Evolutionary conservation across 2,797 vertebrate species (phyloP).

Genomic region (Ataeniobius toweri): DNA sequence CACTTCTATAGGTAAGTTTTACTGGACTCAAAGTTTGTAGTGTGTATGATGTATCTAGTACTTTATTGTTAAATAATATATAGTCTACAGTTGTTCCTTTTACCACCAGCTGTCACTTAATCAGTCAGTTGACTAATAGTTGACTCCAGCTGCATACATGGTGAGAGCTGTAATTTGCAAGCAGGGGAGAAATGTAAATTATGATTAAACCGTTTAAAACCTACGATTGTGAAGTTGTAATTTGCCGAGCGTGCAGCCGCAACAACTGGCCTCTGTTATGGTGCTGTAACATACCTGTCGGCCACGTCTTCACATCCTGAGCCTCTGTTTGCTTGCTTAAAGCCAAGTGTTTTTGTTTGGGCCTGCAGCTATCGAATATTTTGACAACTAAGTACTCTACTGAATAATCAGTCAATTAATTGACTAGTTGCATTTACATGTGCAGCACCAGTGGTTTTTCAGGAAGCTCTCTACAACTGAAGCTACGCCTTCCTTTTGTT

Average conservation of each 20-base stretch:
- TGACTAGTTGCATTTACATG: background rate
- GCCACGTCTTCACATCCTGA: background rate
- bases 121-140: background rate
- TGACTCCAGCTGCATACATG: background rate
- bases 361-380: conserved; percentile 1
- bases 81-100: background rate
- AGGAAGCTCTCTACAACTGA: background rate
- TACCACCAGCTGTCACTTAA: background rate
- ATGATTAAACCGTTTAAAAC: background rate
- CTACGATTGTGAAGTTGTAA: background rate
- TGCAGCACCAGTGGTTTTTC: background rate
- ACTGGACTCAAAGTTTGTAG: no score
- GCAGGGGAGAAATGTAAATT: background rate
- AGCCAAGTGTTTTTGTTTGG: conserved; percentile 6
- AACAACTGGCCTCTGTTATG: background rate
- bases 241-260: background rate
- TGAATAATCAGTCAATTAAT: background rate
- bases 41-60: background rate
- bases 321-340: background rate
- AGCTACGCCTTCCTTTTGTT: background rate
- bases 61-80: background rate
- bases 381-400: background rate
- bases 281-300: background rate
- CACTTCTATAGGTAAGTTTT: no score
- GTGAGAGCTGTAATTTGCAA: background rate